Base-by-base conservation (phyloP, 2,113 vertebrate species). In the Solea solea region DNA sequence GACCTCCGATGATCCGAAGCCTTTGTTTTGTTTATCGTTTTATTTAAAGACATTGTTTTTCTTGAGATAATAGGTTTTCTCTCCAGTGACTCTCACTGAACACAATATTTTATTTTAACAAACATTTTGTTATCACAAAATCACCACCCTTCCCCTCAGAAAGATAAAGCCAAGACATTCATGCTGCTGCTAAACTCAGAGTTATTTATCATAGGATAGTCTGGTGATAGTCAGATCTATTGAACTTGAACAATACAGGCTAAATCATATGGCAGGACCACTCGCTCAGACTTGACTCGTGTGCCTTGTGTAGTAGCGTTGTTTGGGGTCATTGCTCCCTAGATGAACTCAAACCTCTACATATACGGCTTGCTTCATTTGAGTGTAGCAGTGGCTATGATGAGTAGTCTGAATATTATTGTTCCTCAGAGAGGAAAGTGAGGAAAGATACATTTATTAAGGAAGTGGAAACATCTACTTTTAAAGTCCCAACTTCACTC, bases 231-330 rank as follows among this genome's bases (percentile, higher is more conserved):
- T n/a, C n/a, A n/a, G n/a, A n/a, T n/a, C n/a, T n/a, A n/a, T n/a
- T n/a, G n/a, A n/a, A n/a, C 21, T 21, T 21, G 21, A 21, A 21
- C 21, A 45, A 60, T 15, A 7, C 13, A 56, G 40, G 45, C 42
- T 55, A 57, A 55, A 64, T 75, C 25, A 41, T 14, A 41, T 7
- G 15, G 53, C 55, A 10, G 49, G 7, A 54, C 28, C 9, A 11
- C 62, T 52, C 39, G 15, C 27, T 50, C 56, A 74, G 40, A 71
- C 67, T 57, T 60, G 48, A 78, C 68, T 69, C 67, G 78, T 84
- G 90, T 93, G 91, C 90, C 92, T 92, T 72, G 53, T 28, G 28
- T 61, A 21, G 21, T 21, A 71, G 70, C n/a, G 13, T 70, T 25
- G 8, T 66, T 73, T 21, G 73, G 67, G 45, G 60, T 75, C 57